Evolutionary conservation across 2,888 invertebrate species (phyloP).

Genomic region (Mythimna ferrago): DNA sequence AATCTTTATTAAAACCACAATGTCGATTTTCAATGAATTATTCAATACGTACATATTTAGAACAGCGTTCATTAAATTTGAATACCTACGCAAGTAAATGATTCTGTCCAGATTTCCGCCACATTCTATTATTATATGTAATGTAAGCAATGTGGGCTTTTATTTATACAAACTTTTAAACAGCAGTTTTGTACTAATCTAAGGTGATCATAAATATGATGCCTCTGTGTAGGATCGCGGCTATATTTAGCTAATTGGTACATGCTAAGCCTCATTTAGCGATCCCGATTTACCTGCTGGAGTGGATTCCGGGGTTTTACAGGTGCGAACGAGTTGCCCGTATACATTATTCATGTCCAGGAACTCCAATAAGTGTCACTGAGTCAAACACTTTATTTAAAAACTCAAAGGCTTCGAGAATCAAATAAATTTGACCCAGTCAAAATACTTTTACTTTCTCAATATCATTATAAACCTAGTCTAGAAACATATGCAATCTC

Average conservation of each 20-base stretch:
- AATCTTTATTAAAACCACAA: constrained; percentile 37
- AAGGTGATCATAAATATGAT: constrained; percentile 61
- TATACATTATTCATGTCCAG: constrained; percentile 79
- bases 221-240: constrained; percentile 43
- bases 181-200: constrained; percentile 68
- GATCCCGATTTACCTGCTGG: constrained; percentile 35
- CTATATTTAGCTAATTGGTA: constrained; percentile 56
- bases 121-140: constrained; percentile 74
- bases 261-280: constrained; percentile 35
- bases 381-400: constrained; percentile 75
- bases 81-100: constrained; percentile 70
- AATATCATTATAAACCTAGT: constrained; percentile 19
- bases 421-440: constrained; percentile 53
- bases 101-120: constrained; percentile 74
- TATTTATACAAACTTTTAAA: constrained; percentile 71
- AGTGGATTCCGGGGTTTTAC: constrained; percentile 35
- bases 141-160: constrained; percentile 71
- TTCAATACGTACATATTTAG: constrained; percentile 48
- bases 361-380: constrained; percentile 80
- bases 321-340: constrained; percentile 34
- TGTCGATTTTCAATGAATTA: constrained; percentile 46
- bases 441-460: constrained; percentile 37
- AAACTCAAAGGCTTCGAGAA: constrained; percentile 67
- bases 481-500: constrained; percentile 29
- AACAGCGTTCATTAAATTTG: constrained; percentile 69